phyloP scores from a whole-genome alignment of 1,140 invertebrate genomes.

The Laodelphax striatellus region DNA sequence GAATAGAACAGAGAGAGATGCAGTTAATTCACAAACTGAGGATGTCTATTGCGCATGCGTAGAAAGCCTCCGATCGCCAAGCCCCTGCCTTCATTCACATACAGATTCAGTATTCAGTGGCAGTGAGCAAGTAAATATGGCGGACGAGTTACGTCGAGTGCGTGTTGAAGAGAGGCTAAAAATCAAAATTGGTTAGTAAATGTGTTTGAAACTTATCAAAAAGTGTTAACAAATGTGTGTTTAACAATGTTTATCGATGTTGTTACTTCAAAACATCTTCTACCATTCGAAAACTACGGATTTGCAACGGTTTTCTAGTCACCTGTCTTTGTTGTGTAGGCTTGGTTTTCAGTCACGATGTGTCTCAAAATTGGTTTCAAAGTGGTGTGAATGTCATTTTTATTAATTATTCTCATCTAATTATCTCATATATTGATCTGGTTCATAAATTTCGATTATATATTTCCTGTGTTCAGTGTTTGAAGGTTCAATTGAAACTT shows the following conservation, averaged over 20 bases:
- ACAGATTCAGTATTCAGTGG: background rate
- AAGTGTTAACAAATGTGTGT: slow-evolving; percentile 3
- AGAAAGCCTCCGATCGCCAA: too few species aligned
- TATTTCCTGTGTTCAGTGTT: background rate
- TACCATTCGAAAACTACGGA: background rate
- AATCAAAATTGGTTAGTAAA: slow-evolving; percentile 72
- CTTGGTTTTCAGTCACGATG: slow-evolving; percentile 6
- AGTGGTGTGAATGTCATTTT: background rate
- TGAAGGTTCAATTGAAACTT: too few species aligned
- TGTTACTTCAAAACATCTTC: background rate
- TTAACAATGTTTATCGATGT: background rate
- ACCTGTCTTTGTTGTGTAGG: slow-evolving; percentile 13
- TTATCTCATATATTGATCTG: background rate
- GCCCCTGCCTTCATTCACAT: background rate
- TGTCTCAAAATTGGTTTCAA: background rate
- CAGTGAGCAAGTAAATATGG: slow-evolving; percentile 56
- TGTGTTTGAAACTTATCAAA: slow-evolving; percentile 18
- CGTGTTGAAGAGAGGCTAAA: slow-evolving; percentile 74
- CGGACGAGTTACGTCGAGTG: slow-evolving; percentile 70
- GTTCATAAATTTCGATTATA: background rate
- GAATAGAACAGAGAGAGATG: too few species aligned
- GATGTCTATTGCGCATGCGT: too few species aligned
- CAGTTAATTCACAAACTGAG: too few species aligned
- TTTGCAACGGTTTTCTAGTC: slow-evolving; percentile 10
- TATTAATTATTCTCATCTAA: background rate